phyloP scores from a whole-genome alignment of 2,888 invertebrate species.

The Cheilosia grossa region DNA sequence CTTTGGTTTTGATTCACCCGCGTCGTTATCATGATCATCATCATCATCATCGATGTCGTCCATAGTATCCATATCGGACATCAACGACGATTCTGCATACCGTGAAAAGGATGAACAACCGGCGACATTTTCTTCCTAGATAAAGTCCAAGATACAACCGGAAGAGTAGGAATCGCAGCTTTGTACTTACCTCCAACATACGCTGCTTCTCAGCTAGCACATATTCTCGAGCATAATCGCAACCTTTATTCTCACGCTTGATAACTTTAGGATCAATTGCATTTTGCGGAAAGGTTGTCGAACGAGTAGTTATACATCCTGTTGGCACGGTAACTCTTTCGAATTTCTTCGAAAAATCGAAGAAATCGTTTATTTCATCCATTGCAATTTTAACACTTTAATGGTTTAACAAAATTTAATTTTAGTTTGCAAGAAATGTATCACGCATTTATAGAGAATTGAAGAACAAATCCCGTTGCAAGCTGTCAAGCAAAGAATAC shows the following conservation, averaged over 20 bases:
- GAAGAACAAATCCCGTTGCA: too few relatives aligned
- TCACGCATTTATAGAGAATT: too few relatives aligned
- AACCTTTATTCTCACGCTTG: slow-evolving; percentile 78
- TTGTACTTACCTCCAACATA: slow-evolving; percentile 77
- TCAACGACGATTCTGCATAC: slow-evolving; percentile 13
- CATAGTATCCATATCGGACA: slow-evolving; percentile 78
- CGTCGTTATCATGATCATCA: slow-evolving; percentile 60
- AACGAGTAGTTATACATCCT: slow-evolving; percentile 76
- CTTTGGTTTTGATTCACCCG: slow-evolving; percentile 66
- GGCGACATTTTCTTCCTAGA: slow-evolving; percentile 47
- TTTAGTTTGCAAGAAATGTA: too few relatives aligned
- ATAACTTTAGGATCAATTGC: slow-evolving; percentile 73
- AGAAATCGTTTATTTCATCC: slow-evolving; percentile 81
- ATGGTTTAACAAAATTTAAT: too few relatives aligned
- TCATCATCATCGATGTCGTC: slow-evolving; percentile 78
- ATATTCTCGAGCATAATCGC: slow-evolving; percentile 78
- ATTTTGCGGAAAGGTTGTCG: slow-evolving; percentile 46
- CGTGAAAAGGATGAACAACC: not conserved
- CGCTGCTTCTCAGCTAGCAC: slow-evolving; percentile 77
- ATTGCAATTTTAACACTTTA: slow-evolving; percentile 66
- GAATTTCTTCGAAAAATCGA: slow-evolving; percentile 81
- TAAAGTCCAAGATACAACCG: not conserved
- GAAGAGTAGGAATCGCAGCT: not conserved
- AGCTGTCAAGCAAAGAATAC: too few relatives aligned
- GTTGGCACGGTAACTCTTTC: slow-evolving; percentile 75